Evolutionary conservation across 2,888 invertebrate genomes (phyloP).

Genomic region (Drosophila macrospina): DNA sequence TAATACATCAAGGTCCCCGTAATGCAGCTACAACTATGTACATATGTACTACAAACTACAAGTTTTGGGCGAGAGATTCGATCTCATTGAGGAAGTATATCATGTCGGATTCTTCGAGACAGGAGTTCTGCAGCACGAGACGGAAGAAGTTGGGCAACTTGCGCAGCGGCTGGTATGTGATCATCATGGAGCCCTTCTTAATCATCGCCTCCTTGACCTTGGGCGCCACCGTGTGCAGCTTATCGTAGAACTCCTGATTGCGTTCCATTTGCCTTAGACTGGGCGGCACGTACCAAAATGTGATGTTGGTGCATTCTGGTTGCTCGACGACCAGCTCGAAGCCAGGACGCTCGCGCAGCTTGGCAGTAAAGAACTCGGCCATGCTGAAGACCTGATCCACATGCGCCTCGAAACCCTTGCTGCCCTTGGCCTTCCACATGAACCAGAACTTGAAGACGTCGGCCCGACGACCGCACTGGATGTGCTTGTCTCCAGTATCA

Average conservation of each 20-base stretch:
- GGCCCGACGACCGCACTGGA: conserved; percentile 97
- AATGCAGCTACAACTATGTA: neutral
- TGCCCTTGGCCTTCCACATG: conserved; percentile 99
- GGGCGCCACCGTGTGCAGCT: conserved; percentile 93
- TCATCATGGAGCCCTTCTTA: conserved; percentile 97
- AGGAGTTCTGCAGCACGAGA: conserved; percentile 96
- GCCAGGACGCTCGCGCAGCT: conserved; percentile 89
- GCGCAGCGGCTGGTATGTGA: conserved; percentile 96
- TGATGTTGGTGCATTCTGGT: conserved; percentile 97
- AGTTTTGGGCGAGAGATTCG: conserved; percentile 91
- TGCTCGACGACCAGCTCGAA: conserved; percentile 90
- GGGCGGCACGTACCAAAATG: conserved; percentile 98
- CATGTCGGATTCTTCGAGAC: conserved; percentile 93
- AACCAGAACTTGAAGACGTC: conserved; percentile 99
- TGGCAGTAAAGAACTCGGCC: conserved; percentile 89
- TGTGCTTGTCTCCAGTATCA: conserved; percentile 95
- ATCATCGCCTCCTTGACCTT: conserved; percentile 98
- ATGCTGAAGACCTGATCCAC: conserved; percentile 92
- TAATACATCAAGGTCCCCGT: conserved; percentile 14
- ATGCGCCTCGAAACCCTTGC: conserved; percentile 91
- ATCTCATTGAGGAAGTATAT: conserved; percentile 94
- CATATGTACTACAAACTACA: conserved; percentile 83
- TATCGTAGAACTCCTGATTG: conserved; percentile 87
- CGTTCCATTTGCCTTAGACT: conserved; percentile 86
- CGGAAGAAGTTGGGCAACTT: conserved; percentile 97